These are phyloP conservation scores for Labeo catla DNA, from an alignment of 2,113 vertebrate species.

Conservation along the genomic window DNA sequence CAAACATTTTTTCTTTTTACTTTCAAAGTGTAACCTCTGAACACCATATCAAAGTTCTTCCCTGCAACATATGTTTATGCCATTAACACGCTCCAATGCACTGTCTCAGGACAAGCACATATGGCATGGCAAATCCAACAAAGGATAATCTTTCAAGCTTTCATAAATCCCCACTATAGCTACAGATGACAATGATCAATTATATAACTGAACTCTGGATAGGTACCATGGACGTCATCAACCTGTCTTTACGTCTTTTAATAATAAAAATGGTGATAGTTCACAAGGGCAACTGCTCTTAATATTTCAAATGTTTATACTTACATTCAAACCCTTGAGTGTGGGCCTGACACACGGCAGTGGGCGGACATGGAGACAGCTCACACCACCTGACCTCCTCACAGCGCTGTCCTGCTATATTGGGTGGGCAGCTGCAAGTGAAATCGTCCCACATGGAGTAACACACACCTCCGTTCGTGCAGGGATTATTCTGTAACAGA, in stretches of 20 bases:
- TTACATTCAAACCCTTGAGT: constrained; percentile 89
- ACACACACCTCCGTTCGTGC: constrained; percentile 86
- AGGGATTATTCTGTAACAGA: constrained; percentile 80
- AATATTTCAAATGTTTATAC: constrained; percentile 50
- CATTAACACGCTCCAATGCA: neutral
- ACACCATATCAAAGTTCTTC: neutral
- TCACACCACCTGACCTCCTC: constrained; percentile 88
- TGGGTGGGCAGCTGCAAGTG: constrained; percentile 84
- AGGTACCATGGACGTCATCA: neutral
- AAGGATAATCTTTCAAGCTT: constrained; percentile 34
- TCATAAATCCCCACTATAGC: constrained; percentile 32
- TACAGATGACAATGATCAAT: constrained; percentile 9
- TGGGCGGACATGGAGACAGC: constrained; percentile 79
- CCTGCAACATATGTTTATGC: neutral
- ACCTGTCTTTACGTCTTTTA: neutral
- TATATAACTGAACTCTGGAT: neutral
- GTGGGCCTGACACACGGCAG: constrained; percentile 78
- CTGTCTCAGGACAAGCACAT: neutral
- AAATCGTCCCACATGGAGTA: constrained; percentile 88
- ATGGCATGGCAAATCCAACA: constrained; percentile 31
- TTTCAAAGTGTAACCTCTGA: neutral
- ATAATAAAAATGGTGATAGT: neutral
- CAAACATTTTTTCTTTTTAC: neutral
- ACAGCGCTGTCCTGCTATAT: constrained; percentile 82
- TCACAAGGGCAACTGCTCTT: neutral